phyloP scores from a whole-genome alignment of 2,888 invertebrate species.

The Sycophila texana region DNA sequence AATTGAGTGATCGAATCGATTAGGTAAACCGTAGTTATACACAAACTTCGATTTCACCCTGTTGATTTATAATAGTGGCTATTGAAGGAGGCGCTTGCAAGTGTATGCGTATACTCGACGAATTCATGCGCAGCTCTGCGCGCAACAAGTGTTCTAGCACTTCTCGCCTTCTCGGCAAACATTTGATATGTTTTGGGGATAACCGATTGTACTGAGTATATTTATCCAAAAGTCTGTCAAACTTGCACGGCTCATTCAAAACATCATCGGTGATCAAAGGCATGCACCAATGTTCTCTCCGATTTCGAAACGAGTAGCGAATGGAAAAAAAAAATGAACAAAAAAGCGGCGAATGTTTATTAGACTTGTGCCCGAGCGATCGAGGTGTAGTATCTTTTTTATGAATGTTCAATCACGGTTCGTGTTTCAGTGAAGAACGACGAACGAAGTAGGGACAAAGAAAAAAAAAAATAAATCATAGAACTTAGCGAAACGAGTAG shows the following conservation, averaged over 20 bases:
- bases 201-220: background rate
- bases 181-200: conserved; percentile 36
- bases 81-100: too few relatives aligned
- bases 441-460: background rate
- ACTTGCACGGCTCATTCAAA: conserved; percentile 43
- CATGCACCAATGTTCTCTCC: background rate
- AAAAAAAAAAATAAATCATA: conserved; percentile 7
- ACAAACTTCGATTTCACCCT: too few relatives aligned
- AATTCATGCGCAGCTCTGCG: too few relatives aligned
- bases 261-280: conserved; percentile 11
- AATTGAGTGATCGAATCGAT: too few relatives aligned
- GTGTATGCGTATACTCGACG: too few relatives aligned
- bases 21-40: too few relatives aligned
- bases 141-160: too few relatives aligned
- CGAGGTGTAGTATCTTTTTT: conserved; percentile 45
- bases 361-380: conserved; percentile 14
- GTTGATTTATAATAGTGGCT: too few relatives aligned
- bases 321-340: background rate
- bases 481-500: conserved; percentile 43
- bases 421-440: background rate
- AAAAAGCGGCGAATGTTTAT: conserved; percentile 28
- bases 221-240: conserved; percentile 27
- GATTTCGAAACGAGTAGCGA: conserved; percentile 5
- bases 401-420: conserved; percentile 36
- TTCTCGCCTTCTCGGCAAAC: conserved; percentile 10